Base-by-base conservation (phyloP, 2,888 invertebrate genomes). In the Slavum lentiscoides region DNA sequence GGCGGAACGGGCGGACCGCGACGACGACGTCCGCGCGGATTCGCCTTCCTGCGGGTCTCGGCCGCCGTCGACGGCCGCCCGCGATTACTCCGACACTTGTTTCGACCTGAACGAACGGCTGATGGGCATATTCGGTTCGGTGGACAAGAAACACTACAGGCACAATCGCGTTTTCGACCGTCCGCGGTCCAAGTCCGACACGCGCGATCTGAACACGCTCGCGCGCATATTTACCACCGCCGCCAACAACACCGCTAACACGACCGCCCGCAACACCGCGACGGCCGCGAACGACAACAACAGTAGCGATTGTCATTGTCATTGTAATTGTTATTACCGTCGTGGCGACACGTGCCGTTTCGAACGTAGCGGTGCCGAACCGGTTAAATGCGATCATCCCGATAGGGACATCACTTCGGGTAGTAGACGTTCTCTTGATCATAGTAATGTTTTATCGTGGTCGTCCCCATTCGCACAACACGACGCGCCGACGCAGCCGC, bases 371-470 rank as follows among this genome's bases (percentile, higher is more conserved):
- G 72, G 11, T 15, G 2, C 80, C n/a, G 80, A 64, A 76, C 68
- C 68, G 17, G 76, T 69, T n/a, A 59, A 76, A 76, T 61, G 61
- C 21, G n/a, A 61, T 30, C 4, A 30, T 64, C 37, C 37, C 53
- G 70, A 49, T 69, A 69, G 61, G 68, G 37, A 69, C n/a, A 37
- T 49, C 37, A 64, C 19, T 62, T 62, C 77, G 55, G 17, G 39
- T 77, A 77, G 77, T 77, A 77, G 77, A 77, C 70, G 39, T 70
- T 70, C 77, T 55, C 61, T 77, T 77, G 77, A 70, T 13, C 49
- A 13, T 13, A 11, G 13, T 77, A 62, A 77, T 55, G 61, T 64
- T 37, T 77, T 64, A 55, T 77, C 64, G 64, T 70, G 53, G 64
- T 70, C 64, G 55, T 70, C 61, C 69, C 70, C 70, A 64, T 39